Evolutionary conservation across 2,797 vertebrate species (phyloP).

Genomic region (Pelochelys cantorii): DNA sequence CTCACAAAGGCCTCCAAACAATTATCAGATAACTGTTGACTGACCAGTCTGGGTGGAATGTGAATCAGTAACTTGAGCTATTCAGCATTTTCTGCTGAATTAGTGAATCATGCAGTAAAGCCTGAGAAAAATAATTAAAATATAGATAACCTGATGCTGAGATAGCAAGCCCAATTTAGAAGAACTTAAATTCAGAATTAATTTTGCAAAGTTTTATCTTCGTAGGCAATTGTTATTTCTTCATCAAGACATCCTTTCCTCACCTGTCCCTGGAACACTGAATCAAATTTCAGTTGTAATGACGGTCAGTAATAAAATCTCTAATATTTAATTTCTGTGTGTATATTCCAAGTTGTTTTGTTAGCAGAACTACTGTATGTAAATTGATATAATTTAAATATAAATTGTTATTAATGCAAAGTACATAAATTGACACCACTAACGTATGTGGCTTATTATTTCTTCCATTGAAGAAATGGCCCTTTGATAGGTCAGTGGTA

Average conservation of each 20-base stretch:
- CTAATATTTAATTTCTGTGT: not conserved
- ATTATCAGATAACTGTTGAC: not conserved
- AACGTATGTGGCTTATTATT: not conserved
- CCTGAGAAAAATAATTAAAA: conserved; percentile 13
- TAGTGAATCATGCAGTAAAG: not conserved
- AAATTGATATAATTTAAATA: not conserved
- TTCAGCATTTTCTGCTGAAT: not conserved
- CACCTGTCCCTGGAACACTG: conserved; percentile 85
- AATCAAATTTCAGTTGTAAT: conserved; percentile 86
- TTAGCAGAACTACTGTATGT: not conserved
- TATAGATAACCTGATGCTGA: not conserved
- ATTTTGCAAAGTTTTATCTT: conserved; percentile 34
- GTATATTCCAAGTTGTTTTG: conserved; percentile 17
- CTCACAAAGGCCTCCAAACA: not conserved
- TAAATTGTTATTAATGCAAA: not conserved
- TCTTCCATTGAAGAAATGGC: not conserved
- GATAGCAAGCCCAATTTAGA: not conserved
- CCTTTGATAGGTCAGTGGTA: not conserved
- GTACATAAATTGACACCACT: not conserved
- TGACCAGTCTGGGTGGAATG: not conserved
- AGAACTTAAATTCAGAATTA: not conserved
- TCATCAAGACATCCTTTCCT: conserved; percentile 84
- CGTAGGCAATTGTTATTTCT: conserved; percentile 86
- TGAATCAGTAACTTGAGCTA: not conserved
- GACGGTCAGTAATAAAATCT: conserved; percentile 84